Percentiles rank a stretch among this genome's conserved stretches.
phyloP scores from a whole-genome alignment of 1,140 invertebrate species.

The Dreissena polymorpha region DNA sequence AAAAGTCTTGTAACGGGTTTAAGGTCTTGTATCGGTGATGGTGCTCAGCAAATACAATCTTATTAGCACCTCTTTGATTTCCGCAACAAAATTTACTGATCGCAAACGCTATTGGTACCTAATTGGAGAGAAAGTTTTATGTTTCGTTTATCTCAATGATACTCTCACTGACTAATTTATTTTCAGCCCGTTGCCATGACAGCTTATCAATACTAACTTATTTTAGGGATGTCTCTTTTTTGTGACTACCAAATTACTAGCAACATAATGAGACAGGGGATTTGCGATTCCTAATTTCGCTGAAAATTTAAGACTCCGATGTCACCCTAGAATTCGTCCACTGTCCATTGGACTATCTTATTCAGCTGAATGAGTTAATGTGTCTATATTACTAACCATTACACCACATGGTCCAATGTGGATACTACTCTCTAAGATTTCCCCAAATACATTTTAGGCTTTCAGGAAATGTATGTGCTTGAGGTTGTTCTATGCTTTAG shows the following conservation, averaged over 20 bases:
- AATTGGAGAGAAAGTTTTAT: slow-evolving; percentile 11
- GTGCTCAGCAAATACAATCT: not conserved
- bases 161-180: slow-evolving; percentile 13
- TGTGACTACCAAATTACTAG: slow-evolving; percentile 51
- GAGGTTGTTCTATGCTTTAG: too few species aligned
- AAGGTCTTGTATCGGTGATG: not conserved
- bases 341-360: too few species aligned
- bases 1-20: not conserved
- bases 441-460: too few species aligned
- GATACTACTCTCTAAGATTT: too few species aligned
- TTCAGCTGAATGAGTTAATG: too few species aligned
- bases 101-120: not conserved
- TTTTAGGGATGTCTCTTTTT: slow-evolving; percentile 34
- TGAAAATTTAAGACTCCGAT: slow-evolving; percentile 31
- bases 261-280: slow-evolving; percentile 40
- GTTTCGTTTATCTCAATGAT: slow-evolving; percentile 20
- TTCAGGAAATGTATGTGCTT: too few species aligned
- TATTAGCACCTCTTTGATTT: not conserved
- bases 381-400: too few species aligned
- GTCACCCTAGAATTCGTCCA: not conserved
- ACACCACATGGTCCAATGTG: too few species aligned
- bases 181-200: slow-evolving; percentile 38
- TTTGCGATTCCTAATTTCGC: slow-evolving; percentile 38
- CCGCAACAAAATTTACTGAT: too few species aligned
- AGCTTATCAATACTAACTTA: slow-evolving; percentile 52